phyloP scores from a whole-genome alignment of 1,140 invertebrate genomes.

The Drosophila carrolli region DNA sequence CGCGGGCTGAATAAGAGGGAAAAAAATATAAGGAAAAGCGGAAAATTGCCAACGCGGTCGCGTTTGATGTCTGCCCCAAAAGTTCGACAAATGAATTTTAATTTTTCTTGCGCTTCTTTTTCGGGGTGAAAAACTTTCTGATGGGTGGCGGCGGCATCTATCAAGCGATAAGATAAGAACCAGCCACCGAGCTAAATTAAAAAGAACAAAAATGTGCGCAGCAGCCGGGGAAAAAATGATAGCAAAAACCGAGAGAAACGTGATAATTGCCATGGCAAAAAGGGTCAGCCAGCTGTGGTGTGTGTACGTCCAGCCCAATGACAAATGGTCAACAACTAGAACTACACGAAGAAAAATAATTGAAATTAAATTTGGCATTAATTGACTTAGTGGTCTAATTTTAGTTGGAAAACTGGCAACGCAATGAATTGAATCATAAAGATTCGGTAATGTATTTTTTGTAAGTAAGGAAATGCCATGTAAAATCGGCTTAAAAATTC shows the following conservation, averaged over 20 bases:
- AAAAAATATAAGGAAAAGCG: slow-evolving; percentile 2
- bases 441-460: too few species aligned
- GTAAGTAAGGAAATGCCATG: too few species aligned
- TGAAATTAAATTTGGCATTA: neutral
- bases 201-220: slow-evolving; percentile 39
- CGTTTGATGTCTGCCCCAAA: slow-evolving; percentile 56
- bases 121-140: slow-evolving; percentile 37
- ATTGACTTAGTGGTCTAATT: neutral
- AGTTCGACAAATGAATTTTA: slow-evolving; percentile 68
- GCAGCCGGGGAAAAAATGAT: slow-evolving; percentile 31
- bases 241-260: slow-evolving; percentile 52
- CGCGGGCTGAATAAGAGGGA: slow-evolving; percentile 31
- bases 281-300: slow-evolving; percentile 67
- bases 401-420: too few species aligned
- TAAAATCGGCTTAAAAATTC: too few species aligned
- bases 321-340: slow-evolving; percentile 68
- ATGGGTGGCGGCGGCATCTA: slow-evolving; percentile 38
- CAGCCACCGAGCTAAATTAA: slow-evolving; percentile 47
- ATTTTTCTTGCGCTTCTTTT: slow-evolving; percentile 59
- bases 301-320: slow-evolving; percentile 49
- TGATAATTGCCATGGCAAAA: slow-evolving; percentile 77
- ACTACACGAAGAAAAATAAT: slow-evolving; percentile 15
- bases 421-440: too few species aligned
- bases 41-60: slow-evolving; percentile 37
- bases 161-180: slow-evolving; percentile 58